phyloP scores from a whole-genome alignment of 2,113 vertebrate species.

The Oenanthe melanoleuca region DNA sequence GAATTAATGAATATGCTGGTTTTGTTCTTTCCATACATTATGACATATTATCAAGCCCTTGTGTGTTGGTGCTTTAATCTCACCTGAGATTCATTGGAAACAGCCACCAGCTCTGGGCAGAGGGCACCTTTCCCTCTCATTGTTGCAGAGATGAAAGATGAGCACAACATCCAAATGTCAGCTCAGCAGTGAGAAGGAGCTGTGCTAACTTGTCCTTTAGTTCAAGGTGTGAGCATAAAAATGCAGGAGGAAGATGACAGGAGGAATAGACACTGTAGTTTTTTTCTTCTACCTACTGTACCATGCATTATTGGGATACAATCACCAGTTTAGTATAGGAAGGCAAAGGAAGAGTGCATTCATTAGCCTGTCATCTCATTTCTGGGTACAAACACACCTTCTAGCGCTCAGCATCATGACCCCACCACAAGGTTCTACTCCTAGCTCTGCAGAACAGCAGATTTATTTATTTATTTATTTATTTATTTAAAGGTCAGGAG shows the following conservation, averaged over 20 bases:
- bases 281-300: neutral
- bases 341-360: neutral
- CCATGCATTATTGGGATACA: rapidly evolving
- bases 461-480: too few species aligned
- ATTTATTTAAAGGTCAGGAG: neutral
- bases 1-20: neutral
- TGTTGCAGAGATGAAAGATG: neutral
- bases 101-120: neutral
- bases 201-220: neutral
- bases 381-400: neutral
- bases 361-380: neutral
- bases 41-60: neutral
- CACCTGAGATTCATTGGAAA: neutral
- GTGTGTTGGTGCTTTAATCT: neutral
- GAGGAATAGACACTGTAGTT: neutral
- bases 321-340: neutral
- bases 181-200: neutral
- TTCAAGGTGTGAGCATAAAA: neutral
- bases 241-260: neutral
- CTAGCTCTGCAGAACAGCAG: neutral
- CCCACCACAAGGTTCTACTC: neutral
- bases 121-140: neutral
- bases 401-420: neutral
- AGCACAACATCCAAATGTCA: neutral
- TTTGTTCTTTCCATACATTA: neutral